Percentiles rank a stretch among this genome's conserved stretches.
Conservation (phyloP, 2,113 vertebrate species). For the Parus major region DNA sequence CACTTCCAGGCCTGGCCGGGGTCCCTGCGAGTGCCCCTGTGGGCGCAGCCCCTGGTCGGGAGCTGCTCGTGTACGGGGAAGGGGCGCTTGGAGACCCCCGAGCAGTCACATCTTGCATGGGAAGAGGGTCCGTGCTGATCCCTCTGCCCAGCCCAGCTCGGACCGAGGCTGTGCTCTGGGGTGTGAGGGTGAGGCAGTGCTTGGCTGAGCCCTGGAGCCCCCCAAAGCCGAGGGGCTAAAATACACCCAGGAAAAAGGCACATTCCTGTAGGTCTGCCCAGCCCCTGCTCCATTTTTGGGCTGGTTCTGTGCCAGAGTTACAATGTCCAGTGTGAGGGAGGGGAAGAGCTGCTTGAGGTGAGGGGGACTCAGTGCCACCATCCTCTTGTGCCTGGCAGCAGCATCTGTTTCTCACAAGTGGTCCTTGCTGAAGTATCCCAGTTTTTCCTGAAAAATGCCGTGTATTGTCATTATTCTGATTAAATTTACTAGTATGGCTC, state of each 20-base stretch:
- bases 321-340: accelerated
- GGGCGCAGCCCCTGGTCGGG: accelerated
- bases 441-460: background rate
- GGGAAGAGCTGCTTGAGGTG: background rate
- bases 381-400: background rate
- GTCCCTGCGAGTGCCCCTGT: accelerated
- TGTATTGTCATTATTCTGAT: background rate
- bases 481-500: background rate
- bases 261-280: accelerated
- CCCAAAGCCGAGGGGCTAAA: background rate
- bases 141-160: accelerated
- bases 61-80: accelerated
- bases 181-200: accelerated
- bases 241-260: accelerated
- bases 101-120: accelerated
- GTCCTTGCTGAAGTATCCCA: background rate
- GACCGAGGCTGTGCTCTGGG: accelerated
- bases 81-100: background rate
- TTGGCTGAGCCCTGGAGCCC: background rate
- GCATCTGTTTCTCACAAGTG: background rate
- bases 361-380: accelerated
- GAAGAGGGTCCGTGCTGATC: accelerated
- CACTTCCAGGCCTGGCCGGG: background rate
- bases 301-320: background rate
- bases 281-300: background rate